phyloP scores from a whole-genome alignment of 30 jellyfish, hydroid and myxozoan genomes.

The Euphysa ruthae region DNA sequence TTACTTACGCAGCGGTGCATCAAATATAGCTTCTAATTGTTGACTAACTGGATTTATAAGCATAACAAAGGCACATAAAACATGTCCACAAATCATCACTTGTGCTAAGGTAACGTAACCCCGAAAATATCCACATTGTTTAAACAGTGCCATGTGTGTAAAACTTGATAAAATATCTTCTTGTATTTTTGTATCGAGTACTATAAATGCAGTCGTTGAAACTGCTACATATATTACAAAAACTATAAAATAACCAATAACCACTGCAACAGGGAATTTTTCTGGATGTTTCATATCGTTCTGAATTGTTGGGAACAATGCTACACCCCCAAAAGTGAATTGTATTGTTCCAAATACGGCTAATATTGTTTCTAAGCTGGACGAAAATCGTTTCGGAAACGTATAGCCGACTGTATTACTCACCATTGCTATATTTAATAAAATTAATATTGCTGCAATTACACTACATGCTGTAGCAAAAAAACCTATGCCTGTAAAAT shows the following conservation, averaged over 20 bases:
- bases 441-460: constrained; percentile 55
- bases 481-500: constrained; percentile 79
- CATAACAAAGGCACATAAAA: constrained; percentile 78
- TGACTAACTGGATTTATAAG: constrained; percentile 80
- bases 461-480: constrained; percentile 89
- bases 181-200: constrained; percentile 60
- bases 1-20: constrained; percentile 82
- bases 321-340: constrained; percentile 92
- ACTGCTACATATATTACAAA: constrained; percentile 51
- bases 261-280: constrained; percentile 74
- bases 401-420: constrained; percentile 42
- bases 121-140: constrained; percentile 49
- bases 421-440: constrained; percentile 65
- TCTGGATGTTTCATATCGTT: constrained; percentile 84
- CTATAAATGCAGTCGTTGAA: constrained; percentile 61
- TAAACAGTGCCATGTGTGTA: constrained; percentile 43
- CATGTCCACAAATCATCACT: constrained; percentile 79
- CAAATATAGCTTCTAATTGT: constrained; percentile 79
- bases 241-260: constrained; percentile 74
- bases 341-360: constrained; percentile 88
- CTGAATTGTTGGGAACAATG: constrained; percentile 88
- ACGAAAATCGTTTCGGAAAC: constrained; percentile 50
- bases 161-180: constrained; percentile 83
- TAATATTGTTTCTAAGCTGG: constrained; percentile 44
- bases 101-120: constrained; percentile 66